These are phyloP conservation scores for Megastigmus dorsalis DNA, from an alignment of 2,888 invertebrate species.

Conservation along the genomic window DNA sequence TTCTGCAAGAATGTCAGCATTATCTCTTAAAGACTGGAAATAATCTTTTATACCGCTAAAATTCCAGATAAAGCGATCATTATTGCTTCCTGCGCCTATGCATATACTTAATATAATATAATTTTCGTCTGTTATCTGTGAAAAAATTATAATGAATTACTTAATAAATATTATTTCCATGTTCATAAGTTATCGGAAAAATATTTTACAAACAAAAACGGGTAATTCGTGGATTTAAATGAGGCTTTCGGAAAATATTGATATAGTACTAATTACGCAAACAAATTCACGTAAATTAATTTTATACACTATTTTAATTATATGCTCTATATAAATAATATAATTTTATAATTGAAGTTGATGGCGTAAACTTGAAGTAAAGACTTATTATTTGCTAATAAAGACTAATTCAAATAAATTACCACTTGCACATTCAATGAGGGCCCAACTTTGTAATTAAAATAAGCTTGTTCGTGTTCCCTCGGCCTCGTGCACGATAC, in stretches of 20 bases:
- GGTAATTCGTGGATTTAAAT: not conserved
- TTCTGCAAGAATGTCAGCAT: not conserved
- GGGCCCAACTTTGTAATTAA: not conserved
- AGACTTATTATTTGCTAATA: not conserved
- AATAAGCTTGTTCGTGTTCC: not conserved
- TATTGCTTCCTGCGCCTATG: conserved; percentile 6
- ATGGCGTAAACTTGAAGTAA: too few relatives aligned
- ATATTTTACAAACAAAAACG: not conserved
- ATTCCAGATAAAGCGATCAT: conserved; percentile 4
- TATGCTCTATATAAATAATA: too few relatives aligned
- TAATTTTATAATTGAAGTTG: too few relatives aligned
- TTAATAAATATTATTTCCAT: too few relatives aligned
- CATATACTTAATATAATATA: not conserved
- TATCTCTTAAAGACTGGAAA: not conserved
- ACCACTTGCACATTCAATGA: not conserved
- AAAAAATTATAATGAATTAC: not conserved
- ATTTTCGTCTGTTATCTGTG: not conserved
- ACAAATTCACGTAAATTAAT: too few relatives aligned
- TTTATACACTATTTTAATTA: too few relatives aligned
- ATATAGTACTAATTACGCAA: not conserved
- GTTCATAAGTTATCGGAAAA: too few relatives aligned
- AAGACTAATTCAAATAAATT: not conserved
- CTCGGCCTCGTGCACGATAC: not conserved
- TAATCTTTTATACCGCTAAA: not conserved
- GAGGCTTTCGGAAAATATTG: not conserved